A percentile compares a stretch with the other conserved stretches of the same genome.
Evolutionary conservation across 1,140 invertebrate species (phyloP).

Genomic region (Dendroctonus valens): DNA sequence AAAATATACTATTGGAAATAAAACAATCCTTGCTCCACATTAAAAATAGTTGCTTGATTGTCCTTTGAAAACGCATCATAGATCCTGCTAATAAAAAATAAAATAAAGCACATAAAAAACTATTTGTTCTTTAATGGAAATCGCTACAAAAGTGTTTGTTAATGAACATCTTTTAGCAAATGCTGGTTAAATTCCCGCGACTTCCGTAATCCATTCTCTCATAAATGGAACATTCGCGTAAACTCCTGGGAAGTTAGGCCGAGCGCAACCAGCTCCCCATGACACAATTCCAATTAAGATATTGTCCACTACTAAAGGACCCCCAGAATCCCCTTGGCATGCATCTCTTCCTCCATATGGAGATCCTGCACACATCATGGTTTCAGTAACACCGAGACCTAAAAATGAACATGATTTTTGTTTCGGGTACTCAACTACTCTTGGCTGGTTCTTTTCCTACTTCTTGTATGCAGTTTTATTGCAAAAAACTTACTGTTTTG

Average conservation of each 20-base stretch:
- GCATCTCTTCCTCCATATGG: slow-evolving; percentile 55
- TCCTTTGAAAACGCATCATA: no score
- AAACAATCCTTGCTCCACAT: no score
- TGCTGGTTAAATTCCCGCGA: slow-evolving; percentile 3
- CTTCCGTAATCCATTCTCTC: slow-evolving; percentile 13
- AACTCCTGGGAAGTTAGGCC: slow-evolving; percentile 63
- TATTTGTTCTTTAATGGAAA: no score
- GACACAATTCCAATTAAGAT: slow-evolving; percentile 58
- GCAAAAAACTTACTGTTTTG: no score
- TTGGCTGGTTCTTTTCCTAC: no score
- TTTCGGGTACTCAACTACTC: no score
- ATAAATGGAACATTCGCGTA: slow-evolving; percentile 61
- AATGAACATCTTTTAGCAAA: background rate
- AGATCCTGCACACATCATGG: slow-evolving; percentile 48
- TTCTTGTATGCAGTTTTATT: no score
- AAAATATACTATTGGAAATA: no score
- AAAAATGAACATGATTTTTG: no score
- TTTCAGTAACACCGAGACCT: slow-evolving; percentile 42
- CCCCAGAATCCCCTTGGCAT: slow-evolving; percentile 67
- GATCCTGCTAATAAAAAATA: no score
- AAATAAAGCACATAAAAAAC: no score
- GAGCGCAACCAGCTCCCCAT: slow-evolving; percentile 73
- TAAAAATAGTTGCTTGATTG: no score
- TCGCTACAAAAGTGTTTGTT: background rate
- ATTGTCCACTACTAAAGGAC: slow-evolving; percentile 54